Conservation (phyloP, 2,113 vertebrate genomes). For the Galbula dea region DNA sequence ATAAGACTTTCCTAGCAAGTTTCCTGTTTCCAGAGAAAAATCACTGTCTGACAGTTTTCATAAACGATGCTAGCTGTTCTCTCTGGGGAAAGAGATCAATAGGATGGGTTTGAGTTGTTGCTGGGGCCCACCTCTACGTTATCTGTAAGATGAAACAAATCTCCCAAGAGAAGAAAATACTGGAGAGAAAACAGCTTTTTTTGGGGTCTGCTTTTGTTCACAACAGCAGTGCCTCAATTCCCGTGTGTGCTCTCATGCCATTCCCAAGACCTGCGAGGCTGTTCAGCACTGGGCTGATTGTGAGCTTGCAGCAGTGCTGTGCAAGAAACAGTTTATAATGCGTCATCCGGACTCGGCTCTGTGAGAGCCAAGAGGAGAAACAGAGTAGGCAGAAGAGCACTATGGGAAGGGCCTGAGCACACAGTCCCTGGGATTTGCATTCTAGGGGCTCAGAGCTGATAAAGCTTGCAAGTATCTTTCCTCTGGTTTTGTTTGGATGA, state of each 20-base stretch:
- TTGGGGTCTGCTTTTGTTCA: neutral
- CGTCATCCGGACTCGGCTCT: neutral
- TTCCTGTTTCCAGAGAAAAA: neutral
- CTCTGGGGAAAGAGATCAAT: neutral
- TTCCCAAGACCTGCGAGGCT: neutral
- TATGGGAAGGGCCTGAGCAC: neutral
- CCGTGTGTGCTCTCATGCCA: neutral
- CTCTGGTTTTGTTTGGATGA: neutral
- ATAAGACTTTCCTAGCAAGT: neutral
- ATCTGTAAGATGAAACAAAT: neutral
- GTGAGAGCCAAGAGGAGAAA: neutral
- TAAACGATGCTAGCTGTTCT: neutral
- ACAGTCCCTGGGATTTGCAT: neutral
- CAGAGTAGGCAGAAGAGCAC: neutral
- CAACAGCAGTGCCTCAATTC: neutral
- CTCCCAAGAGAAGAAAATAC: neutral
- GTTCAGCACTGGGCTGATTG: neutral
- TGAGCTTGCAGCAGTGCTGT: neutral
- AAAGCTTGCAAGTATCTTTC: neutral
- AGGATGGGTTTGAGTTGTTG: neutral
- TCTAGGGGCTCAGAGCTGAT: neutral
- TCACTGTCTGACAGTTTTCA: neutral
- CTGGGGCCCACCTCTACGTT: neutral
- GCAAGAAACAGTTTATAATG: neutral
- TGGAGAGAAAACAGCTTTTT: neutral